These are phyloP conservation scores for Phoxinus phoxinus DNA, from an alignment of 2,113 vertebrate genomes.

Conservation along the genomic window DNA sequence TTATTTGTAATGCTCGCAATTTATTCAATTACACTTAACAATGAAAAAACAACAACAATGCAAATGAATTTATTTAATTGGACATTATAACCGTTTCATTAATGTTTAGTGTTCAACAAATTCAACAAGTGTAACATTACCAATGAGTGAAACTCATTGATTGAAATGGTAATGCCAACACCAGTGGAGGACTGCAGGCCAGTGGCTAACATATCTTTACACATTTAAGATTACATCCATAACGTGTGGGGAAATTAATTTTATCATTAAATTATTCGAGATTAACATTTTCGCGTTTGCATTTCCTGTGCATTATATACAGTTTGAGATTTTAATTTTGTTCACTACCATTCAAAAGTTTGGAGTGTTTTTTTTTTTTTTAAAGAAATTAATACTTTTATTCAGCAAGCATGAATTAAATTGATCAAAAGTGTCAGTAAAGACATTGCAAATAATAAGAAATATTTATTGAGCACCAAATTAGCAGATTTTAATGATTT, in stretches of 20 bases:
- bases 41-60: too few relatives aligned
- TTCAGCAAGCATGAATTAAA: neutral
- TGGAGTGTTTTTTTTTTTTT: neutral
- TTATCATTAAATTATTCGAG: neutral
- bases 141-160: neutral
- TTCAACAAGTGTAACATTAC: neutral
- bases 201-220: neutral
- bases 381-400: neutral
- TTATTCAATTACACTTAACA: neutral
- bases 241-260: neutral
- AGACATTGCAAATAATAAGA: neutral
- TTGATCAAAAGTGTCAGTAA: neutral
- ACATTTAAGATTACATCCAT: neutral
- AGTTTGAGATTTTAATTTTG: neutral
- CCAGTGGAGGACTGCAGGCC: neutral
- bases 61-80: neutral
- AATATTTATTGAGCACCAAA: neutral
- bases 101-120: neutral
- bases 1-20: neutral
- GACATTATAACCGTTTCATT: neutral
- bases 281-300: neutral
- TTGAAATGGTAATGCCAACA: neutral
- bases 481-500: neutral
- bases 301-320: neutral
- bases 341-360: neutral